phyloP scores from a whole-genome alignment of 2,888 invertebrate genomes.

The Leptinotarsa juncta region DNA sequence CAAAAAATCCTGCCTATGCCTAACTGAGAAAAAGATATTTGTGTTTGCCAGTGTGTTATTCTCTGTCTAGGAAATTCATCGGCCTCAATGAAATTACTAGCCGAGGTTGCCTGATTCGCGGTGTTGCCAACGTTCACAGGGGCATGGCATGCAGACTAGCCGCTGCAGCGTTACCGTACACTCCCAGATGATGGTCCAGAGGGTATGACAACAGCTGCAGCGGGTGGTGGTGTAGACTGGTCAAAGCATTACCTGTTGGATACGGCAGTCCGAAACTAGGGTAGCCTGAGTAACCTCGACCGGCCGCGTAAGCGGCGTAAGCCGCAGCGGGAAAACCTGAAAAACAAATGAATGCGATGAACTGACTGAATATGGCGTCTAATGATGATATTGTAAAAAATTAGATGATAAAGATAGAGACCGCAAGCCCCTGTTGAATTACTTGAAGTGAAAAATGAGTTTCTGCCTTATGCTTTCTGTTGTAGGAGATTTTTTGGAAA shows the following conservation, averaged over 20 bases:
- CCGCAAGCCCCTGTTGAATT: too few species aligned
- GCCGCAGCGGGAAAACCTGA: slow-evolving; percentile 95
- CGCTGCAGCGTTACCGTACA: slow-evolving; percentile 66
- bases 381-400: too few species aligned
- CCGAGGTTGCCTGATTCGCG: slow-evolving; percentile 5
- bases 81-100: background rate
- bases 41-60: slow-evolving; percentile 32
- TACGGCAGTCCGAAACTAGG: slow-evolving; percentile 98
- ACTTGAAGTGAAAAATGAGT: too few species aligned
- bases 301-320: slow-evolving; percentile 96
- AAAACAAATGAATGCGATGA: slow-evolving; percentile 52
- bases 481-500: too few species aligned
- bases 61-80: slow-evolving; percentile 19
- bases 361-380: too few species aligned
- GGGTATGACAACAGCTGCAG: slow-evolving; percentile 74
- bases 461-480: too few species aligned
- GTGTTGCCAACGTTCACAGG: slow-evolving; percentile 73
- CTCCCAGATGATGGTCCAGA: slow-evolving; percentile 72
- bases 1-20: slow-evolving; percentile 25
- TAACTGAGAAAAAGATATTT: slow-evolving; percentile 30
- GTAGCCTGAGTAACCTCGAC: slow-evolving; percentile 96
- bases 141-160: slow-evolving; percentile 81
- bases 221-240: slow-evolving; percentile 74
- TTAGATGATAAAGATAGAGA: too few species aligned
- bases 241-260: slow-evolving; percentile 95